These are phyloP conservation scores for Caenorhabditis latens DNA, from an alignment of 1,140 invertebrate species.

Conservation along the genomic window DNA sequence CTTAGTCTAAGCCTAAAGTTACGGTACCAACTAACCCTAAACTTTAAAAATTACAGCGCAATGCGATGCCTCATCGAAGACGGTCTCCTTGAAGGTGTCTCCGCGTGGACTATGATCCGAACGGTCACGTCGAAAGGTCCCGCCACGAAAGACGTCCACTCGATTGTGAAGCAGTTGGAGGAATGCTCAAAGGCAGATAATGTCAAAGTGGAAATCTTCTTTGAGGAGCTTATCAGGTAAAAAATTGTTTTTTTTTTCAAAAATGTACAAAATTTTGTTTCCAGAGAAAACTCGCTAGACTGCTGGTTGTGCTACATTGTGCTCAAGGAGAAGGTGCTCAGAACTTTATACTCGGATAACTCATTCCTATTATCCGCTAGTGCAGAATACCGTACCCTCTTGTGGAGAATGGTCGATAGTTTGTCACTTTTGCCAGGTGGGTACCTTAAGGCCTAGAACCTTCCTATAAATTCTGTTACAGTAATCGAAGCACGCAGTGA, in stretches of 20 bases:
- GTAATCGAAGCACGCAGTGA: background rate
- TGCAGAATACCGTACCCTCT: constrained; percentile 73
- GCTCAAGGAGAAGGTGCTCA: constrained; percentile 74
- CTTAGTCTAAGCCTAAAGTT: too few species aligned
- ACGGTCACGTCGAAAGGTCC: constrained; percentile 71
- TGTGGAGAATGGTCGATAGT: constrained; percentile 74
- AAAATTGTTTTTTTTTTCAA: too few species aligned
- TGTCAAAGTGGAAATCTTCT: constrained; percentile 73
- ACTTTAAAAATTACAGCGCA: background rate
- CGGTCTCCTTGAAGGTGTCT: constrained; percentile 65
- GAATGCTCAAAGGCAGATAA: constrained; percentile 73
- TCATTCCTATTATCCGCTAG: constrained; percentile 73
- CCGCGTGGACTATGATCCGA: constrained; percentile 71
- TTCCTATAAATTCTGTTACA: too few species aligned
- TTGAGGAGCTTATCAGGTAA: constrained; percentile 72
- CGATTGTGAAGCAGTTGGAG: constrained; percentile 72
- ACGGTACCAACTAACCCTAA: too few species aligned
- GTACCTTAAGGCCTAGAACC: too few species aligned
- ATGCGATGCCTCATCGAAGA: constrained; percentile 69
- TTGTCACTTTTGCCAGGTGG: constrained; percentile 75
- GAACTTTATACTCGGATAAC: constrained; percentile 68
- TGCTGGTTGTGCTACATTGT: constrained; percentile 77
- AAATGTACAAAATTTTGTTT: too few species aligned
- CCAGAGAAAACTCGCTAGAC: constrained; percentile 67
- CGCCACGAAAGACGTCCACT: constrained; percentile 71